A percentile compares a stretch with the other conserved stretches of the same genome.
Conservation (phyloP, 2,113 vertebrate genomes). For the Burhinus oedicnemus region DNA sequence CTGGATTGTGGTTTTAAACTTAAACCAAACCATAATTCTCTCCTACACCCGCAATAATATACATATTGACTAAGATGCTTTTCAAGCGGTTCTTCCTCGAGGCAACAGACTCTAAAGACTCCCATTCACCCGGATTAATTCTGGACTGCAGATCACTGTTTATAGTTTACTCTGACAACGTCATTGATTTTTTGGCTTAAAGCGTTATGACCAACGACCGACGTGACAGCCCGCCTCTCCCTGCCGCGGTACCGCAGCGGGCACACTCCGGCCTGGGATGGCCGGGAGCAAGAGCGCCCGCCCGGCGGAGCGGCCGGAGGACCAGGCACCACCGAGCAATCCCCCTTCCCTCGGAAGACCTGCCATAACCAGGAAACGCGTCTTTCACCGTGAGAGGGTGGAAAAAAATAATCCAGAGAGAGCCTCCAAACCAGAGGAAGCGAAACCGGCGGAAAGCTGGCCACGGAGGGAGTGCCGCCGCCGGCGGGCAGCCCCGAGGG, state of each 20-base stretch:
- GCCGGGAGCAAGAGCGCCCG: rapidly evolving
- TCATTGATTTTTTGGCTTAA: background rate
- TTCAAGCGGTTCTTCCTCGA: background rate
- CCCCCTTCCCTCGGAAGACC: too few relatives aligned
- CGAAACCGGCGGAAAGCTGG: too few relatives aligned
- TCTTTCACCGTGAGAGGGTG: rapidly evolving
- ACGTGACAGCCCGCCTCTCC: background rate
- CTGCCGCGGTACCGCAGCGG: too few relatives aligned
- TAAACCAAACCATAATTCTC: background rate
- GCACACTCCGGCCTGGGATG: background rate
- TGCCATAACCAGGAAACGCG: background rate
- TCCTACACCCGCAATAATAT: rapidly evolving
- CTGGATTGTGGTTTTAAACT: background rate
- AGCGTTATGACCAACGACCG: rapidly evolving
- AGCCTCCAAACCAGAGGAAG: too few relatives aligned
- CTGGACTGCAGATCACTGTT: rapidly evolving
- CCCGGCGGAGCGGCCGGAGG: background rate
- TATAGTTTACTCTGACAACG: rapidly evolving
- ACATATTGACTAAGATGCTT: background rate
- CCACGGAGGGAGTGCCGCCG: background rate
- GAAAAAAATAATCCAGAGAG: rapidly evolving
- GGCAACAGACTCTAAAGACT: background rate
- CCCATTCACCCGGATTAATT: rapidly evolving
- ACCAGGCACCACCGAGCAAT: background rate
- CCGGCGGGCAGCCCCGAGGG: background rate